Evolutionary conservation across 1,140 invertebrate genomes (phyloP).

Genomic region (Linepithema humile): DNA sequence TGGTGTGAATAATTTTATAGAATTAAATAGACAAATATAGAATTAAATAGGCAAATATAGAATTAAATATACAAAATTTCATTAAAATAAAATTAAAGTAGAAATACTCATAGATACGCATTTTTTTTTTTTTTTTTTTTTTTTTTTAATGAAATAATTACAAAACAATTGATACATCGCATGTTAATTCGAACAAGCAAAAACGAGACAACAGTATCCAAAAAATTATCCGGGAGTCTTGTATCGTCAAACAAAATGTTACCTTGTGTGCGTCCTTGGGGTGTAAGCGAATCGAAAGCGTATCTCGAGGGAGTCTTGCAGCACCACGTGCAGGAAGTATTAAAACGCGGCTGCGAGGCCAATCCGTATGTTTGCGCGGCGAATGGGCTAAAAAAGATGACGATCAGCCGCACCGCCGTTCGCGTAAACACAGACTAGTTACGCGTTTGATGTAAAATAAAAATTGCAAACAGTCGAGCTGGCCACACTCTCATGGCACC

Average conservation of each 20-base stretch:
- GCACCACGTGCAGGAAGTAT: neutral
- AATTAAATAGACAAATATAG: neutral
- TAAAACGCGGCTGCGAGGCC: neutral
- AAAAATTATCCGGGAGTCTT: neutral
- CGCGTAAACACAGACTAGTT: slow-evolving; percentile 31
- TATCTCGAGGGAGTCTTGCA: neutral
- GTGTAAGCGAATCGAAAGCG: neutral
- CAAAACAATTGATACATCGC: neutral
- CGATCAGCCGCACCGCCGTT: neutral
- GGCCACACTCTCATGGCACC: slow-evolving; percentile 76
- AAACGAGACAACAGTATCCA: too few species aligned
- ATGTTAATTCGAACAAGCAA: neutral
- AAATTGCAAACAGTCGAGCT: slow-evolving; percentile 74
- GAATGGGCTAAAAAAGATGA: neutral
- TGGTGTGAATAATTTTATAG: neutral
- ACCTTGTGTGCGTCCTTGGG: slow-evolving; percentile 11
- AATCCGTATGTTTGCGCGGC: neutral
- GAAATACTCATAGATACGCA: neutral
- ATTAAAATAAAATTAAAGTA: neutral
- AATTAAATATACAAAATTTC: neutral
- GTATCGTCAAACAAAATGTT: neutral
- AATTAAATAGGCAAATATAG: too few species aligned
- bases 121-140: neutral
- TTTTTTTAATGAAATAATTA: too few species aligned
- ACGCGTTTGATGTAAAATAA: slow-evolving; percentile 57